These are phyloP conservation scores for Hesperophylax magnus DNA, from an alignment of 1,140 invertebrate species.

Conservation along the genomic window DNA sequence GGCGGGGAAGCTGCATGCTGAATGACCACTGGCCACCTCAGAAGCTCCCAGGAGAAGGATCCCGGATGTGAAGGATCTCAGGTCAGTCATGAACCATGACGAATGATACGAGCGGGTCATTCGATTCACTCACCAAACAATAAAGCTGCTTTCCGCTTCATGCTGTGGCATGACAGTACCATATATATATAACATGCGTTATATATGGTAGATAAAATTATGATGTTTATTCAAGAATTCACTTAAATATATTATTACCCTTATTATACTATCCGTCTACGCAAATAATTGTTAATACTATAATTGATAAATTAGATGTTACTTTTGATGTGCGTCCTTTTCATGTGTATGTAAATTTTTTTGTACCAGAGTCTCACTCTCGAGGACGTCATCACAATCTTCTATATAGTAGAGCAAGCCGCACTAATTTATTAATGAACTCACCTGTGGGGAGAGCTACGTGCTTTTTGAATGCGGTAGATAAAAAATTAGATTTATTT, in stretches of 20 bases:
- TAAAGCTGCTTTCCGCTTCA: slow-evolving; percentile 1
- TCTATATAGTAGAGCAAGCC: no score
- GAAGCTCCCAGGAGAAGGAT: neutral
- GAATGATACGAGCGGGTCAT: slow-evolving; percentile 21
- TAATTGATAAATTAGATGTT: no score
- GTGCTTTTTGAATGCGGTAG: no score
- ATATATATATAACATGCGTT: no score
- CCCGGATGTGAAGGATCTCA: slow-evolving; percentile 11
- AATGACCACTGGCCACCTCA: neutral
- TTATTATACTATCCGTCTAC: neutral
- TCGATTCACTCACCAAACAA: slow-evolving; percentile 18
- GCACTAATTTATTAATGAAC: no score
- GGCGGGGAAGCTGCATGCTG: neutral
- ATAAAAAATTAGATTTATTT: no score
- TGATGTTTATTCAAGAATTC: neutral
- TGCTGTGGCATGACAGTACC: slow-evolving; percentile 21
- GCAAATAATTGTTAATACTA: neutral
- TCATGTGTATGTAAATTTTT: no score
- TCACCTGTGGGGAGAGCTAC: no score
- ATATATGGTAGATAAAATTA: neutral
- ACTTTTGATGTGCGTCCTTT: no score
- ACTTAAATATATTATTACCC: neutral
- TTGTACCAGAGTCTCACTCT: no score
- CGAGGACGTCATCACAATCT: no score
- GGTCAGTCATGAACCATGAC: neutral